phyloP scores from a whole-genome alignment of 2,797 vertebrate species.

The Coregonus ussuriensis region DNA sequence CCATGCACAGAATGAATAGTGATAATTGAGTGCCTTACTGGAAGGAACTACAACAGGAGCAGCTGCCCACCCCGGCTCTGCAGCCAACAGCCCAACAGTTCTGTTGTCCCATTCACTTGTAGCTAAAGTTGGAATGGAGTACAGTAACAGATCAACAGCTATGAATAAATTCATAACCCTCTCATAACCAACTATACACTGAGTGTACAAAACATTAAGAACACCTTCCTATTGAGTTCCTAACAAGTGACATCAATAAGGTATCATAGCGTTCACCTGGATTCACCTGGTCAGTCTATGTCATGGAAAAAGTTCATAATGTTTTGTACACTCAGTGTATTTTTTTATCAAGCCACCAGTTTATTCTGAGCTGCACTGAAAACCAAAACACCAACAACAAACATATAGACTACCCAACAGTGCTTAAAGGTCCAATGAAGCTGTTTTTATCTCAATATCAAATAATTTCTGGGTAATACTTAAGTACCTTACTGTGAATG shows the following conservation, averaged over 20 bases:
- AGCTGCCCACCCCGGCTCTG: not conserved
- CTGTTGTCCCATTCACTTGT: not conserved
- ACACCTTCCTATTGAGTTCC: too few species aligned
- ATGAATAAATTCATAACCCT: not conserved
- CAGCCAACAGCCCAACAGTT: too few species aligned
- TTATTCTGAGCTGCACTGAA: not conserved
- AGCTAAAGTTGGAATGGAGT: not conserved
- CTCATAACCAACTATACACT: not conserved
- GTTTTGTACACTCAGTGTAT: not conserved
- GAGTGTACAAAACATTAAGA: too few species aligned
- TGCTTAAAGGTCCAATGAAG: not conserved
- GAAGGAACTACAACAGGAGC: not conserved
- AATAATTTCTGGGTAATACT: too few species aligned
- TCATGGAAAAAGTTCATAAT: too few species aligned
- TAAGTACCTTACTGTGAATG: too few species aligned
- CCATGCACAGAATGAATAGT: not conserved
- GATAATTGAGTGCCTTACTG: not conserved
- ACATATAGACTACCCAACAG: not conserved
- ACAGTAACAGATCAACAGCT: not conserved
- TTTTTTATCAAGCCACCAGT: not conserved
- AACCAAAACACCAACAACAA: not conserved
- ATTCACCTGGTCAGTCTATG: too few species aligned
- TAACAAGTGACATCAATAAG: too few species aligned
- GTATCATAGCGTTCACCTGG: too few species aligned
- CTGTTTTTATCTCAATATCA: too few species aligned